phyloP scores from a whole-genome alignment of 1,140 invertebrate genomes.

The Drosophila tani region DNA sequence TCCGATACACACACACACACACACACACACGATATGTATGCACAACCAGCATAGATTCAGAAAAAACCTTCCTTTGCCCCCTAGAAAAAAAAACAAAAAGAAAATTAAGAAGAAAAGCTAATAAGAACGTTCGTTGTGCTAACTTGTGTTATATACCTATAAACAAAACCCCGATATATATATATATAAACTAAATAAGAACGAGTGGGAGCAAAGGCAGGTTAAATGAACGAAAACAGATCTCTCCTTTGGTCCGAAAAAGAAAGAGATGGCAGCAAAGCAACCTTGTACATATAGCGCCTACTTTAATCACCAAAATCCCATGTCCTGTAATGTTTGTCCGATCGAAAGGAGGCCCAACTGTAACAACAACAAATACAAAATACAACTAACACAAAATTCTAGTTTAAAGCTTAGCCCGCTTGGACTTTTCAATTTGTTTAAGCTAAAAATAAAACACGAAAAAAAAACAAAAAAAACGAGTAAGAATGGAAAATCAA shows the following conservation, averaged over 20 bases:
- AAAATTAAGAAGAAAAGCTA: neutral
- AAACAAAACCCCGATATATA: constrained; percentile 26
- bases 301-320: constrained; percentile 32
- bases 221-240: constrained; percentile 10
- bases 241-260: too few species aligned
- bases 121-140: constrained; percentile 41
- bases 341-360: constrained; percentile 14
- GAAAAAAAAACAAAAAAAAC: constrained; percentile 20
- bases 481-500: constrained; percentile 21
- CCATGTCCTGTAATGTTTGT: constrained; percentile 41
- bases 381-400: constrained; percentile 41
- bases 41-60: constrained; percentile 19
- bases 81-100: neutral
- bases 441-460: constrained; percentile 46
- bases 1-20: constrained; percentile 13
- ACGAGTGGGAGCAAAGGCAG: constrained; percentile 19
- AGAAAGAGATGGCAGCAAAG: neutral
- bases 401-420: constrained; percentile 57
- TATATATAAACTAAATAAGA: constrained; percentile 16
- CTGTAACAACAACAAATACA: constrained; percentile 3
- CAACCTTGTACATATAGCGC: constrained; percentile 47
- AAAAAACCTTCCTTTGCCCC: constrained; percentile 17
- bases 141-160: constrained; percentile 51
- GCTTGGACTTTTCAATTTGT: constrained; percentile 58
- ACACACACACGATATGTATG: constrained; percentile 14